Conservation (phyloP, 2,797 vertebrate species). For the Enteromius treurensis region DNA sequence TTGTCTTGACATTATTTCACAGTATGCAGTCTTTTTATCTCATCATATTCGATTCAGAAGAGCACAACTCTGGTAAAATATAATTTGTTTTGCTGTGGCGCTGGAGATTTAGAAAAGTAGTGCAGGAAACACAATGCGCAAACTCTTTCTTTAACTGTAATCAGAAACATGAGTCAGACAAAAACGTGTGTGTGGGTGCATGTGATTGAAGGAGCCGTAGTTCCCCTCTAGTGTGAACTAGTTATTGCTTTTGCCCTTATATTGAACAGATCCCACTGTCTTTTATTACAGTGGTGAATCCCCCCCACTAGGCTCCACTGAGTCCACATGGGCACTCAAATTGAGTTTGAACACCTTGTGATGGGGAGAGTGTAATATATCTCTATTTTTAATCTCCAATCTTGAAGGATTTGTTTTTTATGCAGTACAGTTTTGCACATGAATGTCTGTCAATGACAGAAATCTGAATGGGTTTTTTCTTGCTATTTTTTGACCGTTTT, state of each 20-base stretch:
- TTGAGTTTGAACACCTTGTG: slow-evolving; percentile 27
- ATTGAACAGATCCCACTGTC: slow-evolving; percentile 52
- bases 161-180: slow-evolving; percentile 16
- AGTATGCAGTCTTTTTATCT: slow-evolving; percentile 24
- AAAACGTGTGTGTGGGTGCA: slow-evolving; percentile 5
- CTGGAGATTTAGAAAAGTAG: slow-evolving; percentile 8
- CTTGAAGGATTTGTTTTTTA: slow-evolving; percentile 1
- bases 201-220: slow-evolving; percentile 36
- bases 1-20: slow-evolving; percentile 15
- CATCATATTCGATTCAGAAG: slow-evolving; percentile 3
- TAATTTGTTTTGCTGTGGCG: neutral
- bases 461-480: neutral
- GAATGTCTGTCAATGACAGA: neutral
- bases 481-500: neutral
- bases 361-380: slow-evolving; percentile 37
- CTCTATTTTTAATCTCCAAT: slow-evolving; percentile 36
- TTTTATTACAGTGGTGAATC: slow-evolving; percentile 43
- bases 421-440: neutral
- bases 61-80: neutral
- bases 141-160: slow-evolving; percentile 16
- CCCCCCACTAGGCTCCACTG: slow-evolving; percentile 11
- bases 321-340: slow-evolving; percentile 41
- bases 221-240: slow-evolving; percentile 35
- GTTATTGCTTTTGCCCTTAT: slow-evolving; percentile 46
- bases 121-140: neutral